Evolutionary conservation across 2,888 invertebrate genomes (phyloP).

Genomic region (Bombylius major): DNA sequence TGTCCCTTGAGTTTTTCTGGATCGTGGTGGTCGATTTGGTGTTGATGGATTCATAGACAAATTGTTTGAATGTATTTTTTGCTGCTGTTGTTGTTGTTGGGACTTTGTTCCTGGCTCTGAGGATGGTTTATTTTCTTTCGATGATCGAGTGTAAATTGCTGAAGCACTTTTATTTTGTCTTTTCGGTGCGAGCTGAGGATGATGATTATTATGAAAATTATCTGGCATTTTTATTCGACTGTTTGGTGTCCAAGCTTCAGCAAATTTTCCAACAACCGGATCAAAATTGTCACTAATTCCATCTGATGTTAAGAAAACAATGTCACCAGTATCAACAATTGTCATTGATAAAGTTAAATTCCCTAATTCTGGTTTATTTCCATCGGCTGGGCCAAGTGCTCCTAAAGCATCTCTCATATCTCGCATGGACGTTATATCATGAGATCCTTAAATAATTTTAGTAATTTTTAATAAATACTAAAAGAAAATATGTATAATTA

Average conservation of each 20-base stretch:
- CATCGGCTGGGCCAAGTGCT: slow-evolving; percentile 77
- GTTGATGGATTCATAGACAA: not conserved
- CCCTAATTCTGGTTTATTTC: slow-evolving; percentile 69
- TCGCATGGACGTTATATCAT: slow-evolving; percentile 63
- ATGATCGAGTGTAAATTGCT: slow-evolving; percentile 26
- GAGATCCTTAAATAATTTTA: slow-evolving; percentile 46
- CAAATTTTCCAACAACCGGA: slow-evolving; percentile 81
- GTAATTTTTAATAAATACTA: not conserved
- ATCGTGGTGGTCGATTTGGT: slow-evolving; percentile 23
- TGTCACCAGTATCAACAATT: slow-evolving; percentile 63
- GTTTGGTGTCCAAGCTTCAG: slow-evolving; percentile 40
- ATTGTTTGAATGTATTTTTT: not conserved
- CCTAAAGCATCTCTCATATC: slow-evolving; percentile 84
- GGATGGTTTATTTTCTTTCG: slow-evolving; percentile 9
- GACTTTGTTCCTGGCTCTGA: slow-evolving; percentile 3
- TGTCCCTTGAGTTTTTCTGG: slow-evolving; percentile 20
- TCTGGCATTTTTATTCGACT: slow-evolving; percentile 17
- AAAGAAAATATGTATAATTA: not conserved
- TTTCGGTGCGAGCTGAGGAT: slow-evolving; percentile 23
- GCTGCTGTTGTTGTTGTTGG: not conserved
- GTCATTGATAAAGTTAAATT: slow-evolving; percentile 79
- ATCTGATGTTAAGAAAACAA: slow-evolving; percentile 79
- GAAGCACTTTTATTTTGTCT: slow-evolving; percentile 35
- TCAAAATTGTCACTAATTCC: slow-evolving; percentile 86
- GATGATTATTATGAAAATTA: slow-evolving; percentile 16